A percentile compares a stretch with the other conserved stretches of the same genome.
Conservation (phyloP, 2,797 vertebrate genomes). For the Enteromius treurensis region DNA sequence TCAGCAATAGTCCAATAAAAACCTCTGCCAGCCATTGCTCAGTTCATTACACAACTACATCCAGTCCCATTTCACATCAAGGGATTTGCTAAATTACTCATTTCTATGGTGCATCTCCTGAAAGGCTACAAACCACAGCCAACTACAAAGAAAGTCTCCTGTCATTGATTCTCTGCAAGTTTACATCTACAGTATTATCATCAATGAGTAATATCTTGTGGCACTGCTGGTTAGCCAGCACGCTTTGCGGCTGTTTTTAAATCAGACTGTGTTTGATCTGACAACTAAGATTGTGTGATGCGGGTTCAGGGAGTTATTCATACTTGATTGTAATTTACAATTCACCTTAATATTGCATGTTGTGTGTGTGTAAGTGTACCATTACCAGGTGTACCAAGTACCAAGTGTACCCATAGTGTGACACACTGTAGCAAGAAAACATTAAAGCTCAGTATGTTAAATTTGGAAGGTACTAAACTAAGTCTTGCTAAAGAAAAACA, state of each 20-base stretch:
- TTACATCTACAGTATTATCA: not conserved
- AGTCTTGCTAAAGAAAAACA: not conserved
- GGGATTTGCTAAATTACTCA: not conserved
- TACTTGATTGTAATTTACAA: not conserved
- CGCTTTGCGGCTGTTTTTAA: not conserved
- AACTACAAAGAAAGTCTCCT: conserved; percentile 2
- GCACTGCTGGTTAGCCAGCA: conserved; percentile 1
- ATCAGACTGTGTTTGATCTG: not conserved
- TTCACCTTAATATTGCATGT: not conserved
- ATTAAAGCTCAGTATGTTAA: not conserved
- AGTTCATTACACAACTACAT: not conserved
- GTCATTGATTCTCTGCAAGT: not conserved
- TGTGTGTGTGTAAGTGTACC: not conserved
- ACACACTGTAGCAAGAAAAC: not conserved
- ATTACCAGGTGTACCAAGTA: too few species aligned
- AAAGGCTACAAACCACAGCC: conserved; percentile 14
- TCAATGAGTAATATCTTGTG: not conserved
- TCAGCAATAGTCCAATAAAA: conserved; percentile 21
- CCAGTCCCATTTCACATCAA: conserved; percentile 2
- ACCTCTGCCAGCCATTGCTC: conserved; percentile 8
- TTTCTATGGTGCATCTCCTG: not conserved
- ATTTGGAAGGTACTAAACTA: not conserved
- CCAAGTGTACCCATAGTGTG: not conserved
- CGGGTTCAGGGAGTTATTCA: not conserved
- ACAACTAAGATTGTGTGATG: not conserved